Evolutionary conservation across 1,140 invertebrate genomes (phyloP), one percentile per base, ranked within the genome.

Genomic region (Pygmarrhopalites habei): DNA sequence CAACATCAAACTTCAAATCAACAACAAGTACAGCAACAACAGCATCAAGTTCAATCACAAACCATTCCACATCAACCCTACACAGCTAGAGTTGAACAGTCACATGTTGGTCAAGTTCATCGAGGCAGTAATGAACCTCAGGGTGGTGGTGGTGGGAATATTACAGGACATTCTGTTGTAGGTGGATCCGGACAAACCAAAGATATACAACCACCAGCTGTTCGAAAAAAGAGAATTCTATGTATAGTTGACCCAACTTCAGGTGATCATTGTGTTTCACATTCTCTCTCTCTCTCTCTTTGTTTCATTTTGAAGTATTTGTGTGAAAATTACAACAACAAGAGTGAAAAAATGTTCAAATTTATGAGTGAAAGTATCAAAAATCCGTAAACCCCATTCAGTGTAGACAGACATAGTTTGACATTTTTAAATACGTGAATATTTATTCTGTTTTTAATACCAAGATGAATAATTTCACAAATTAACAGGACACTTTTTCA

Each of bases 171-270:
- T 14, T 5, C 44, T 7, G n/a, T 41, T 12, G n/a, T 41, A 12
- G 39, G 39, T 12, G 12, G 12, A 61, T 44, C 47, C 4, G 32
- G 26, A 52, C 29, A 14, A 10, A 19, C 47, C 4, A 25, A 43
- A 17, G n/a, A 21, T 32, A 49, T 39, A 25, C 26, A 25, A 44
- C 17, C 44, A 19, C 32, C 51, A n/a, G 14, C 44, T 14, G 35
- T 49, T 30, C 35, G 62, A 57, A 52, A 64, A 46, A 57, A 29
- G 44, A 68, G 47, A 41, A 47, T 58, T 29, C 35, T 68, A 3
- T 26, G 44, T 25, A 61, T 68, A 44, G 44, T 65, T 46, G 55
- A 68, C 39, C 66, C 66, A 25, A 64, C 10, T 23, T 58, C 62
- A 26, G 56, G 62, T 64, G 41, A 51, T 14, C 23, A 26, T 28